Conservation (phyloP, 2,797 vertebrate species). For the Sardinella longiceps region DNA sequence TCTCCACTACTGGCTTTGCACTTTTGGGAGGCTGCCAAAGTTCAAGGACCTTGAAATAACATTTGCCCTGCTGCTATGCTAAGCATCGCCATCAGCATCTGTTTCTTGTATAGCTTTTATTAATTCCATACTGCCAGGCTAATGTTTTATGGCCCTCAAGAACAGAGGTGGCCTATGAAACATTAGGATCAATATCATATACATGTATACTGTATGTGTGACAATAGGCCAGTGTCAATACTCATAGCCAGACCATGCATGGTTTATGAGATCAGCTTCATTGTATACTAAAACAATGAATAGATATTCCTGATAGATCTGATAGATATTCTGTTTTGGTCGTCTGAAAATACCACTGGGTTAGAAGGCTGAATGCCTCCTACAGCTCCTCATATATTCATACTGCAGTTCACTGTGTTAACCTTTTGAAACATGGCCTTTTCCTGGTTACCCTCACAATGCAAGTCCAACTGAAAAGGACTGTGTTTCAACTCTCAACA, state of each 20-base stretch:
- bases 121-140: not conserved
- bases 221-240: slow-evolving; percentile 26
- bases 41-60: slow-evolving; percentile 21
- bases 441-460: not conserved
- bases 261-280: not conserved
- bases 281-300: not conserved
- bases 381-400: not conserved
- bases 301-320: not conserved
- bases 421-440: not conserved
- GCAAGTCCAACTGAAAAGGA: not conserved
- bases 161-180: slow-evolving; percentile 11
- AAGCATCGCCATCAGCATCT: not conserved
- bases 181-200: slow-evolving; percentile 23
- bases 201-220: too few species aligned
- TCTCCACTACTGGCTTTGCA: not conserved
- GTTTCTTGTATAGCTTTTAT: not conserved
- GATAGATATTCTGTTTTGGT: not conserved
- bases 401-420: not conserved
- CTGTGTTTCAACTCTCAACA: too few species aligned
- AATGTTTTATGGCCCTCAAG: not conserved
- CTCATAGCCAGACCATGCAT: slow-evolving; percentile 13
- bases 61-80: not conserved
- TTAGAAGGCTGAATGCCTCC: not conserved
- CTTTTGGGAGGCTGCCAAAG: slow-evolving; percentile 17
- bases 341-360: not conserved